These are phyloP conservation scores for Oncorhynchus gorbuscha DNA, from an alignment of 2,113 vertebrate genomes.

Conservation along the genomic window DNA sequence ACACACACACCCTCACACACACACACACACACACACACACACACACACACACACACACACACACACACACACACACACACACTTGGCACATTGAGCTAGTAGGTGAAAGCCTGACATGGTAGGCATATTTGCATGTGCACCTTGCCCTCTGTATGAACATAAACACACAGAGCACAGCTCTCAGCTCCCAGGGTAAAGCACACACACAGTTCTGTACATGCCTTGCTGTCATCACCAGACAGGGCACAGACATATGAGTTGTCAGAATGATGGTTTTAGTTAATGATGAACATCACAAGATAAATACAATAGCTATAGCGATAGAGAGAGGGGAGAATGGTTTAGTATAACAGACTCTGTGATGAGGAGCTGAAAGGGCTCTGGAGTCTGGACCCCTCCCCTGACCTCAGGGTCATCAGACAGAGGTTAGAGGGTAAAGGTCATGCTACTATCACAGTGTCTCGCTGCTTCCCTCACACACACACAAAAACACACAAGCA, in stretches of 20 bases:
- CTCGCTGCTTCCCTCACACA: conserved; percentile 17
- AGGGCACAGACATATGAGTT: background rate
- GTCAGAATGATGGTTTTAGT: background rate
- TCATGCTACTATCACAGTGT: conserved; percentile 31
- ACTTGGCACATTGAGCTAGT: background rate
- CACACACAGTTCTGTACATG: background rate
- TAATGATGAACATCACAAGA: background rate
- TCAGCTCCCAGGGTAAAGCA: background rate
- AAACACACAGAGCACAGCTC: background rate
- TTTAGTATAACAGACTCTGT: too few species aligned
- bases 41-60: background rate
- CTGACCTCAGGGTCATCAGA: conserved; percentile 41
- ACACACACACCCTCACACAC: background rate
- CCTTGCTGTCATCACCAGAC: conserved; percentile 1
- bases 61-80: background rate
- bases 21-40: background rate
- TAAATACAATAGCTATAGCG: background rate
- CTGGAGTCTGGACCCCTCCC: conserved; percentile 13
- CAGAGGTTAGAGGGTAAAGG: conserved; percentile 36
- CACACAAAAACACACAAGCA: too few species aligned
- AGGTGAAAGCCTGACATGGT: background rate
- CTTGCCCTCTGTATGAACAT: background rate
- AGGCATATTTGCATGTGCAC: background rate
- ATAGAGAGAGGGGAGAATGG: background rate
- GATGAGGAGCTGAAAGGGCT: too few species aligned